Evolutionary conservation across 2,888 invertebrate species (phyloP).

Genomic region (Euclidia mi): DNA sequence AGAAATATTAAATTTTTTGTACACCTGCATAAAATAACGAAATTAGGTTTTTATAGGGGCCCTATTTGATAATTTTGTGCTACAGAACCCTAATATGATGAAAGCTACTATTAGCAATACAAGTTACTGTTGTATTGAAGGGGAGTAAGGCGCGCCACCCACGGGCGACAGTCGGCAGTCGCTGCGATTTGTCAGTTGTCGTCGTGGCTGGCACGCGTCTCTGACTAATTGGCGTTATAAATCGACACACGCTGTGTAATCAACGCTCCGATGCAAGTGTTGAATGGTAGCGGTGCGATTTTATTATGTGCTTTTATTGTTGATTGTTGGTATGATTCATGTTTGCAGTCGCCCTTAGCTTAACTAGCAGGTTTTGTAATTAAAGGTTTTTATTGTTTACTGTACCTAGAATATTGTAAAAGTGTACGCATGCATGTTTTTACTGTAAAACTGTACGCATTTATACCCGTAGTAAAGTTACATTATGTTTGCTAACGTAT

Average conservation of each 20-base stretch:
- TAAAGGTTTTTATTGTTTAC: no score
- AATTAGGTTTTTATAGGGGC: no score
- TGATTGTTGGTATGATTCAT: conserved; percentile 20
- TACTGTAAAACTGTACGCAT: no score
- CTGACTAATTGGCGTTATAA: conserved; percentile 87
- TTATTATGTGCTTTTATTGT: conserved; percentile 43
- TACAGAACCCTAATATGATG: neutral
- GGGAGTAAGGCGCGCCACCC: conserved; percentile 69
- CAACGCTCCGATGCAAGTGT: conserved; percentile 71
- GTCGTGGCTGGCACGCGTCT: conserved; percentile 75
- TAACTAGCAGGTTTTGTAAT: neutral
- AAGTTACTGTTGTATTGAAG: conserved; percentile 39
- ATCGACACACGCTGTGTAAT: conserved; percentile 79
- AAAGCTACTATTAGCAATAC: conserved; percentile 41
- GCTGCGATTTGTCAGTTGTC: conserved; percentile 84
- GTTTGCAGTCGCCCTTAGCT: no score
- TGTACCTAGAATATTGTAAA: no score
- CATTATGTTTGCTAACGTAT: no score
- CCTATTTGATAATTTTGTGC: no score
- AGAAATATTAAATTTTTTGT: no score
- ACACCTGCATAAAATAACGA: no score
- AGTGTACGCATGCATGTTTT: no score
- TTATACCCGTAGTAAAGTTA: no score
- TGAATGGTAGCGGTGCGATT: conserved; percentile 58
- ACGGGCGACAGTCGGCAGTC: conserved; percentile 78